These are phyloP conservation scores for Caenorhabditis afra DNA, from an alignment of 2,888 invertebrate species.

Conservation along the genomic window DNA sequence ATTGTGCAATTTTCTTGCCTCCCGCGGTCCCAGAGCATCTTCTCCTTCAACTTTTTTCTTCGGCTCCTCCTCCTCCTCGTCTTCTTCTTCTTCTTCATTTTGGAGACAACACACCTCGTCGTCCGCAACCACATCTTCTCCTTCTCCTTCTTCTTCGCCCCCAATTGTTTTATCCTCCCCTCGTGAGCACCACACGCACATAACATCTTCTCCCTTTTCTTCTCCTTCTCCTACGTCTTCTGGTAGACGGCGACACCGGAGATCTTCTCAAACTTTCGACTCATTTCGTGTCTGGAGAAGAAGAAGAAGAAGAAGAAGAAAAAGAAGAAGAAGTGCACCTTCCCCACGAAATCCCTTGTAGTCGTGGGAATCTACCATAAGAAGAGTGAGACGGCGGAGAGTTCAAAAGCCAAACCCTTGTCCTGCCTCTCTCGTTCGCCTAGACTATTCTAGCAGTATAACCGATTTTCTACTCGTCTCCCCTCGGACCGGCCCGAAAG, in stretches of 20 bases:
- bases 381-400: slow-evolving; percentile 10
- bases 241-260: slow-evolving; percentile 41
- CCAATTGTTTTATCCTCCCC: slow-evolving; percentile 56
- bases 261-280: slow-evolving; percentile 56
- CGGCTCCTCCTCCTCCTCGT: slow-evolving; percentile 23
- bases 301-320: no score
- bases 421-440: slow-evolving; percentile 7
- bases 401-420: slow-evolving; percentile 25
- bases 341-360: background rate
- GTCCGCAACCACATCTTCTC: slow-evolving; percentile 45
- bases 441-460: slow-evolving; percentile 47
- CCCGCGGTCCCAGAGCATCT: slow-evolving; percentile 21
- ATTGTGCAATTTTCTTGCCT: slow-evolving; percentile 40
- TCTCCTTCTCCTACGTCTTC: slow-evolving; percentile 35
- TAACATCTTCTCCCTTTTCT: slow-evolving; percentile 46
- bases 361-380: slow-evolving; percentile 14
- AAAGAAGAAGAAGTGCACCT: slow-evolving; percentile 23
- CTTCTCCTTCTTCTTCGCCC: slow-evolving; percentile 31
- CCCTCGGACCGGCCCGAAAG: no score
- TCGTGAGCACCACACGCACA: slow-evolving; percentile 36
- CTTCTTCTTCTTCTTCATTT: slow-evolving; percentile 45
- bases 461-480: background rate
- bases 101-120: slow-evolving; percentile 54
- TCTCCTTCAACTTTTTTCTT: slow-evolving; percentile 28
- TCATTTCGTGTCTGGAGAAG: slow-evolving; percentile 20